Base-by-base conservation (phyloP, 2,797 vertebrate species). In the Vireo griseus region DNA sequence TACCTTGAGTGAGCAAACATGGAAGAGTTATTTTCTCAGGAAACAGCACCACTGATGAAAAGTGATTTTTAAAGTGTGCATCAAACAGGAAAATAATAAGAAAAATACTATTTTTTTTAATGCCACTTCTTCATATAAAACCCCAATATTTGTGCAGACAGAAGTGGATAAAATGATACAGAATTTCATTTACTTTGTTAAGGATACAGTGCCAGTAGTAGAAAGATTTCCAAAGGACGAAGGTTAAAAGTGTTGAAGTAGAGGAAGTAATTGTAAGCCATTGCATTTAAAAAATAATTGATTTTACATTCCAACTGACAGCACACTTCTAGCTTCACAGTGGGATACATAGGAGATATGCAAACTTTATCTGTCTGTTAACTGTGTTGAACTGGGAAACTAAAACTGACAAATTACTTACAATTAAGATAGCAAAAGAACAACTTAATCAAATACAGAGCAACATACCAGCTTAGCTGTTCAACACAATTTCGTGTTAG, bases 351-450 rank as follows among this genome's bases (percentile, higher is more conserved):
- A 39, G 33, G 59, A 22, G 90, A 89, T 79, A 79, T 44, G 50
- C 2, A 48, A 91, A 94, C 37, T 68, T 85, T 33, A 21, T 61
- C 55, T 77, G 10, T 75, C 65, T 78, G 37, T 65, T 94, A 72
- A 55, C 28, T 57, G 26, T 51, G 39, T 59, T 73, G 71, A 95
- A 88, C 62, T 61, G 48, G 74, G 82, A 93, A 94, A 90, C 81
- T 85, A 78, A 93, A 96, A 83, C 31, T 87, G 76, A 91, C 74
- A 65, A 79, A 91, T 61, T 87, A 69, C 66, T 96, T 94, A 90
- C 29, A 96, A 67, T 94, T 90, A 92, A 92, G n/a, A 54, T 42
- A 92, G 39, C 20, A 88, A 80, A 96, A 82, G 58, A 75, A 40
- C 19, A 92, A 71, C 48, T 83, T 90, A 76, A 91, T 91, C n/a